Base-by-base conservation (phyloP, 2,888 invertebrate species). In the Tinea pellionella region DNA sequence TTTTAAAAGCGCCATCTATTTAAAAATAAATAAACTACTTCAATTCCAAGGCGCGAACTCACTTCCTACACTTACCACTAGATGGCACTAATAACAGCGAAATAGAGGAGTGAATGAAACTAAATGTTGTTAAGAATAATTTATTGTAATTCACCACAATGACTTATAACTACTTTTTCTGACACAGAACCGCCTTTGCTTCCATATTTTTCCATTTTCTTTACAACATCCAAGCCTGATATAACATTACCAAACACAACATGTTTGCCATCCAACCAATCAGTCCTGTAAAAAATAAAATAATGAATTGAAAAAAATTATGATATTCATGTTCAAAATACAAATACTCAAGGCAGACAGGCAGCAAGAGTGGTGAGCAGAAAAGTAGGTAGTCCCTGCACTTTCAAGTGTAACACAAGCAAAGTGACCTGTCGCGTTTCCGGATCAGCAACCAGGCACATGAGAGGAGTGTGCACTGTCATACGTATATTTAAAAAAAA, bases 191-290 rank as follows among this genome's bases (percentile, higher is more conserved):
- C 96, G 3, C 91, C 84, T 78, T 95, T 96, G 53, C 91, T 90
- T 13, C 96, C 96, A 74, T 91, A 94, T 68, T 92, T 92, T 90
- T 98, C 98, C 85, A 98, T 94, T 80, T 96, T 95, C 74, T 95
- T 93, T 0, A 98, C 89, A 0, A 98, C 94, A 75, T 98, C 96
- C 72, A 97, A 89, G 0, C 98, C 98, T 65, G 96, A 95, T 61
- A 97, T 93, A 18, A 99, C 96, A 77, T 97, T 94, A 0, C 99
- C 99, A 84, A 99, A 99, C 0, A 98, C 99, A 8, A 99, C 98
- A 81, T 99, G 99, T 74, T 99, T 99, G 30, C 92, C 92, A 84
- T 99, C 98, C 61, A 99, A 78, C 98, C 94, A 94, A 58, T 93
- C 93, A 0, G 94, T 94, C 67, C 92, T 93, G 77, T 42, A 79